Evolutionary conservation across 1,140 invertebrate genomes (phyloP).

Genomic region (Habropoda laboriosa): DNA sequence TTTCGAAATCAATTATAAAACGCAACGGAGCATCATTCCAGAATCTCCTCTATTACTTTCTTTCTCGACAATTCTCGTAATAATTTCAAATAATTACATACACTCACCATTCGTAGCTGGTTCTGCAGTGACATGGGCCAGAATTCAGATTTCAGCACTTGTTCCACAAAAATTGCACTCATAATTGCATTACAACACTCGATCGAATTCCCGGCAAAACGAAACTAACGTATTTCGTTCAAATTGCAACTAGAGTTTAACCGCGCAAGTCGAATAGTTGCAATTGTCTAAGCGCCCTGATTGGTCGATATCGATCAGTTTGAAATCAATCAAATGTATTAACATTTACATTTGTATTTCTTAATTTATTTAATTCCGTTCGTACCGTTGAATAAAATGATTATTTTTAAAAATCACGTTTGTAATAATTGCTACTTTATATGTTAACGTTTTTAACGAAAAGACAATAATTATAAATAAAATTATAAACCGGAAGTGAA

Average conservation of each 20-base stretch:
- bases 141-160: not conserved
- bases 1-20: not conserved
- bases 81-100: not conserved
- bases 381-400: not conserved
- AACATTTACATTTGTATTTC: not conserved
- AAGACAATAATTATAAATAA: not conserved
- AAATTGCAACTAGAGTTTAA: not conserved
- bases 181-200: too few species aligned
- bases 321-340: not conserved
- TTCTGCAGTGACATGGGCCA: not conserved
- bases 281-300: not conserved
- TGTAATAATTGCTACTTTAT: too few species aligned
- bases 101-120: not conserved
- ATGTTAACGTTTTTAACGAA: not conserved
- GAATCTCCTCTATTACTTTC: not conserved
- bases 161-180: not conserved
- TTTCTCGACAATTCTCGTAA: not conserved
- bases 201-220: not conserved
- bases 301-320: conserved; percentile 19
- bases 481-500: not conserved
- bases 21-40: too few species aligned
- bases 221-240: not conserved
- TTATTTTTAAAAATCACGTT: too few species aligned
- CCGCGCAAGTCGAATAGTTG: not conserved
- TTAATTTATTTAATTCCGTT: not conserved